phyloP scores from a whole-genome alignment of 2,797 vertebrate species.

The Phoebastria nigripes region DNA sequence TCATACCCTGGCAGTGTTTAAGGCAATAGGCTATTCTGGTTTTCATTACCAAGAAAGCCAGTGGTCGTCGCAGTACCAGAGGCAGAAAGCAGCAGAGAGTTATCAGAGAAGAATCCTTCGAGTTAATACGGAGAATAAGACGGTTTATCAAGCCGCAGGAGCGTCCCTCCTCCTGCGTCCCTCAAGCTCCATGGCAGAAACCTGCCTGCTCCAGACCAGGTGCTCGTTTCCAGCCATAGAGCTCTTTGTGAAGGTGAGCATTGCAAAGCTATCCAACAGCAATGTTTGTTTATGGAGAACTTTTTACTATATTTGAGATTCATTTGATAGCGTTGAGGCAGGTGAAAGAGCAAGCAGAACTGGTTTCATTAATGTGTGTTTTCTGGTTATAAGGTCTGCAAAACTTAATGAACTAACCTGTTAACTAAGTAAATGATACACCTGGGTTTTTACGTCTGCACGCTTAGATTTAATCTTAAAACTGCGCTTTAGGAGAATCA shows the following conservation, averaged over 20 bases:
- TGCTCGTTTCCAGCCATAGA: slow-evolving; percentile 69
- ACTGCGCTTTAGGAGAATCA: not conserved
- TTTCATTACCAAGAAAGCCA: not conserved
- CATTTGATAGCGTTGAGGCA: not conserved
- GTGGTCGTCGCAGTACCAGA: not conserved
- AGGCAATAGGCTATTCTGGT: not conserved
- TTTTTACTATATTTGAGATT: not conserved
- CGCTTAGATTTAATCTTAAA: not conserved
- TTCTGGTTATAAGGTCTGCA: not conserved
- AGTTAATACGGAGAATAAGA: not conserved
- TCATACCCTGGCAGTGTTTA: not conserved
- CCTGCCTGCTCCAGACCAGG: slow-evolving; percentile 55
- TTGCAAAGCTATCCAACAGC: not conserved
- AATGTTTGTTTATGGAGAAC: not conserved
- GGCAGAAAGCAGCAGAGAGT: not conserved
- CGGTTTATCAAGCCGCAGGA: not conserved
- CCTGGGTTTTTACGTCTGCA: not conserved
- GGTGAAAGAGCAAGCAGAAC: not conserved
- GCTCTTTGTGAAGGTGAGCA: slow-evolving; percentile 77
- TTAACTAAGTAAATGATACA: not conserved
- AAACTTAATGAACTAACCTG: not conserved
- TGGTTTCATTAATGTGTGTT: not conserved
- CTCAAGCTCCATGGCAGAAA: slow-evolving; percentile 67
- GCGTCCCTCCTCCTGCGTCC: not conserved
- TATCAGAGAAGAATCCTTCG: not conserved